Base-by-base conservation (phyloP, 1,140 invertebrate species). In the Steinernema khuongi region DNA sequence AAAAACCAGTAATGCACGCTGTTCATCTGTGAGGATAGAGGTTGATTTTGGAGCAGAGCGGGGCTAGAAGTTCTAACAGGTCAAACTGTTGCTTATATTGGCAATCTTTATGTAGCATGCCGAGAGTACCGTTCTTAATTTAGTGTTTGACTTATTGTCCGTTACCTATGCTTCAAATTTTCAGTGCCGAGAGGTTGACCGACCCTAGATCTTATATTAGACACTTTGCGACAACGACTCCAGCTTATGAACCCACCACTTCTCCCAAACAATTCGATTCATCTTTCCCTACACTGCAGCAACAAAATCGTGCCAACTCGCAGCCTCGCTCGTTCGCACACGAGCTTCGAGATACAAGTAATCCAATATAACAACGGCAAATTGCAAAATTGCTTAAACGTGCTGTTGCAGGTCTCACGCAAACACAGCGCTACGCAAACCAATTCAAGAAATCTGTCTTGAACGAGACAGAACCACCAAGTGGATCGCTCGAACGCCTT, bases 161-260 rank as follows among this genome's bases (percentile, higher is more conserved):
- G n/a, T n/a, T n/a, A n/a, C n/a, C n/a, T n/a, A n/a, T n/a, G n/a
- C n/a, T n/a, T n/a, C n/a, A n/a, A 14, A 17, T 60, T 60, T 60
- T 60, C 50, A 60, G 50, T n/a, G n/a, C 7, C 19, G 50, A 60
- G 50, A 60, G 50, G 22, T 22, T 60, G 50, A 60, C 50, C 50
- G 50, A 60, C 22, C 50, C 50, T 60, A 60, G 50, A 60, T 60
- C 50, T n/a, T 60, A 60, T 60, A 60, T 60, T 60, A 60, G 50
- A 60, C 50, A 60, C 19, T 60, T 60, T 22, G 50, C 50, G 50
- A 60, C 50, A 60, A 60, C 50, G 50, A 60, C 50, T 60, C 50
- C 50, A 60, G 50, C 50, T 60, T 60, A 60, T 22, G 50, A 60
- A 7, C 50, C 50, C 4, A 22, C 19, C 26, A 17, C 19, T 11